Conservation (phyloP, 2,113 vertebrate genomes). For the Amphilophus citrinellus region DNA sequence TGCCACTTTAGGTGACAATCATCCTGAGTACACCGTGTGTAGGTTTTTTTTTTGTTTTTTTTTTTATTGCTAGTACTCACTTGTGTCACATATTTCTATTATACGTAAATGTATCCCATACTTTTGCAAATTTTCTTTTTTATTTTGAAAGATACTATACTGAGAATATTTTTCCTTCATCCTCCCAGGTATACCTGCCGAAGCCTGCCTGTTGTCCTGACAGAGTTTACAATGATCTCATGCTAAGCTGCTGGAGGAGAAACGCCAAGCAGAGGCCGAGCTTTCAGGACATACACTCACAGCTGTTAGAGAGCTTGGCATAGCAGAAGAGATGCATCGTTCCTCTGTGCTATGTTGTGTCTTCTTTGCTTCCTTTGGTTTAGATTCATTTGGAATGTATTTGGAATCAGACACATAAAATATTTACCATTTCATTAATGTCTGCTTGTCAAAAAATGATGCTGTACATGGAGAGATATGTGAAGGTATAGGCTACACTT, state of each 20-base stretch:
- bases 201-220: conserved; percentile 92
- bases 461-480: conserved; percentile 44
- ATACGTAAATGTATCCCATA: background rate
- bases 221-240: conserved; percentile 87
- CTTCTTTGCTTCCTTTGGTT: background rate
- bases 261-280: conserved; percentile 93
- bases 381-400: background rate
- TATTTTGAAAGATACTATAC: no score
- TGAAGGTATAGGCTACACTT: conserved; percentile 30
- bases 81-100: background rate
- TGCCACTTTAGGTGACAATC: background rate
- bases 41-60: background rate
- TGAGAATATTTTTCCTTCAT: background rate
- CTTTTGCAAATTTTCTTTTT: background rate
- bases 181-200: conserved; percentile 88
- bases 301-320: conserved; percentile 82
- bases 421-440: conserved; percentile 6
- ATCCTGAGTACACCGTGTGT: background rate
- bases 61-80: background rate
- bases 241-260: conserved; percentile 96
- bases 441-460: background rate
- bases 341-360: background rate
- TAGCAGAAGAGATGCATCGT: conserved; percentile 58
- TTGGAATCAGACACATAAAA: background rate
- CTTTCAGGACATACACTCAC: conserved; percentile 91